phyloP scores from a whole-genome alignment of 2,113 vertebrate genomes.

The Falcunculus frontatus region DNA sequence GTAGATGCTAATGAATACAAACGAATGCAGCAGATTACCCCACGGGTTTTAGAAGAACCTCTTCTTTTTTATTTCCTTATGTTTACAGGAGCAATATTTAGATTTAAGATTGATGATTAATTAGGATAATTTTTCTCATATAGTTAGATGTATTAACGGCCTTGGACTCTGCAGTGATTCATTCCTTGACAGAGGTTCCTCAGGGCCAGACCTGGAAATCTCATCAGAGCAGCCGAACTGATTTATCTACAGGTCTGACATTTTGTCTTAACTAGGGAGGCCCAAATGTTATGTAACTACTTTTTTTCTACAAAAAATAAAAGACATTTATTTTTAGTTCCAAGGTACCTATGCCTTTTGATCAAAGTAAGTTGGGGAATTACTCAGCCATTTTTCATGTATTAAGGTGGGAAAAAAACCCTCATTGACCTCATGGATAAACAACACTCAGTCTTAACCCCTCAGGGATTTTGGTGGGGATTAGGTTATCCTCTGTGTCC shows the following conservation, averaged over 20 bases:
- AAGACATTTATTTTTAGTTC: conserved; percentile 21
- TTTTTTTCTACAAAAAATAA: neutral
- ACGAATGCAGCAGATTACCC: accelerated
- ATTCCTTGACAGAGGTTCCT: neutral
- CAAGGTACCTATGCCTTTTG: neutral
- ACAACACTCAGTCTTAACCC: neutral
- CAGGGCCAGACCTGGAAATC: neutral
- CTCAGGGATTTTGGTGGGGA: neutral
- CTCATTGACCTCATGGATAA: neutral
- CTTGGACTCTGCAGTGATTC: neutral
- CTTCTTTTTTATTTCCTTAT: neutral
- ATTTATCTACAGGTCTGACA: neutral
- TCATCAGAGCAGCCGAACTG: neutral
- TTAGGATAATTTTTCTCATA: neutral
- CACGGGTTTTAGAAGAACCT: neutral
- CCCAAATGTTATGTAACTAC: neutral
- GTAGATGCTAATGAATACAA: neutral
- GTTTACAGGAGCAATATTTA: neutral
- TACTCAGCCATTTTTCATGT: neutral
- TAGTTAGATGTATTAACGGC: neutral
- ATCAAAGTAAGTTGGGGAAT: neutral
- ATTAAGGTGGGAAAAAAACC: neutral
- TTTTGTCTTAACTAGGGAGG: neutral
- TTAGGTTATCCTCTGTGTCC: neutral
- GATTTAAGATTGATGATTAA: neutral